Conservation (phyloP, 2,113 vertebrate genomes). For the Atractosteus spatula region DNA sequence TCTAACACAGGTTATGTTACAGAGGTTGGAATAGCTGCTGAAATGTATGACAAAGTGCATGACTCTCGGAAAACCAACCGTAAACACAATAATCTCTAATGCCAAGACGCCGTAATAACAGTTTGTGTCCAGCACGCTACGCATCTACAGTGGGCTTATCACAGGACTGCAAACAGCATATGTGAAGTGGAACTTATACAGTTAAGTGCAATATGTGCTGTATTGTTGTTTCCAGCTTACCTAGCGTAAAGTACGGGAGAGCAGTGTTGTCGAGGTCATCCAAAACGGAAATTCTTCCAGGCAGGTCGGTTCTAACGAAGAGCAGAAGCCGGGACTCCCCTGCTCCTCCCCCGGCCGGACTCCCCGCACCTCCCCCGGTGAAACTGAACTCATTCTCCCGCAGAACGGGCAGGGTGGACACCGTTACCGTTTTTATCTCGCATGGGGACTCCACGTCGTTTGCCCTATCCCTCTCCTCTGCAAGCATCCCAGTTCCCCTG, state of each 20-base stretch:
- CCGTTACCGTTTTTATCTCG: conserved; percentile 86
- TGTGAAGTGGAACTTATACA: neutral
- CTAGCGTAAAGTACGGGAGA: conserved; percentile 95
- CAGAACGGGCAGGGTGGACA: conserved; percentile 90
- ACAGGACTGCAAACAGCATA: neutral
- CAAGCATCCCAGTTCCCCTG: conserved; percentile 39
- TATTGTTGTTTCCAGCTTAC: conserved; percentile 58
- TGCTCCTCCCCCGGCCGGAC: conserved; percentile 53
- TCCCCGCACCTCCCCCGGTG: conserved; percentile 72
- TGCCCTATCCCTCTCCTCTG: conserved; percentile 52
- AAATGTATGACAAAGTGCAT: too few relatives aligned
- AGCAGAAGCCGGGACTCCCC: conserved; percentile 88
- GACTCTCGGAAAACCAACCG: too few relatives aligned
- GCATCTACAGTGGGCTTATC: neutral
- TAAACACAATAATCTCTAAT: too few relatives aligned
- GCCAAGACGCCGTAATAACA: too few relatives aligned
- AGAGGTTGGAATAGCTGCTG: too few relatives aligned
- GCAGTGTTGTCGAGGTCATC: conserved; percentile 98
- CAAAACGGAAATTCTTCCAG: conserved; percentile 89
- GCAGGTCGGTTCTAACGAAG: conserved; percentile 91
- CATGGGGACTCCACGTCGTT: conserved; percentile 64
- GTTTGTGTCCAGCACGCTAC: neutral
- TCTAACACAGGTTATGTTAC: too few relatives aligned
- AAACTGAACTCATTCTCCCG: conserved; percentile 92
- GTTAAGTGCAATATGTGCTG: conserved; percentile 18